Base-by-base conservation (phyloP, 2,888 invertebrate species). In the Polymixis lichenea region DNA sequence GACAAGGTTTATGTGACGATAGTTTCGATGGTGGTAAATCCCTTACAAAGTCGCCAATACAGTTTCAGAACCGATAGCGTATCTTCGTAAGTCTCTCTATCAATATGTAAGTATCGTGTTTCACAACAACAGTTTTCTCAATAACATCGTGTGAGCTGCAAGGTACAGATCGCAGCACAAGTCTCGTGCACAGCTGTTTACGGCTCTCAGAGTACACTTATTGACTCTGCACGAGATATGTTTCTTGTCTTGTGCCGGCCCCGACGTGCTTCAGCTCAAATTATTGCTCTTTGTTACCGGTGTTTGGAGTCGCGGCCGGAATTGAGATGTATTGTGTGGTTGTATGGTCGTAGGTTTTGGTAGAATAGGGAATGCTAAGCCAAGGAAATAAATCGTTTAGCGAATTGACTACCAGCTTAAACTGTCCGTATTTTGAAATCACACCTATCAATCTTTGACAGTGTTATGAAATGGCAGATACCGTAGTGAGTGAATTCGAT, bases 171-270 rank as follows among this genome's bases (percentile, higher is more conserved):
- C n/a, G n/a, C n/a, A n/a, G n/a, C 77, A 49, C 62, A 7, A 51
- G 38, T 61, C 49, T 53, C 65, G 69, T 56, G 76, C 78, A 79
- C 85, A 79, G 76, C 72, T 78, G 86, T 80, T 85, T 71, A 78
- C 70, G 60, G 55, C 78, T 49, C 61, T 71, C 66, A 64, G 61
- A 72, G 66, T 60, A 73, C 87, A 82, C 85, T 84, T 87, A 87
- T 82, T 84, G 87, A 84, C 72, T 86, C 67, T 69, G 75, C 28
- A 46, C 49, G 56, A 88, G 80, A 86, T 84, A 88, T 87, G 86
- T 80, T 72, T 71, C 76, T 82, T 87, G 84, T 88, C 71, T 86
- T 64, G 74, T 60, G 51, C 64, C 38, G 73, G 64, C 73, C 49
- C 65, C 69, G 72, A 75, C 67, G 81, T 80, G 77, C 78, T 86